Base-by-base conservation (phyloP, 2,888 invertebrate genomes). In the Reticulitermes lucifugus region DNA sequence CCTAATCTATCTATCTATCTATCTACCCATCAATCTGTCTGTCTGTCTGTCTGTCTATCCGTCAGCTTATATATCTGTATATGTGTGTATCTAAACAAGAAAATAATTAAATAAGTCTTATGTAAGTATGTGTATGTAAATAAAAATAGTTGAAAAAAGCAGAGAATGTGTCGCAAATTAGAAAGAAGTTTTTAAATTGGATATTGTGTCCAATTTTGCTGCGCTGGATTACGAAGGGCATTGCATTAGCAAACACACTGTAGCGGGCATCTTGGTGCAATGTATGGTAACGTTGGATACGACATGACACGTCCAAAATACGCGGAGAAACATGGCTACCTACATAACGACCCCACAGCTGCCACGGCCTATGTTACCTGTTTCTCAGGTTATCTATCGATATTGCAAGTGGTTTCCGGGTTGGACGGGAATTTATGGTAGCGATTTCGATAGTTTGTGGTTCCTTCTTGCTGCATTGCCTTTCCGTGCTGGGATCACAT, bases 401-500 rank as follows among this genome's bases (percentile, higher is more conserved):
- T 79, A 79, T 79, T 79, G 79, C 79, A 79, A 55, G 79, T 51
- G 79, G 79, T 46, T 79, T 18, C 51, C 79, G 55, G 79, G 79
- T 79, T 51, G 51, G 51, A 25, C 51, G 22, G 79, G 79, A 79
- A 79, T 79, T 79, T 79, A 79, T 79, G 79, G 46, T 14, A 51
- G 79, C 79, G 79, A 79, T 79, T 79, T 79, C 79, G 51, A 51
- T 79, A 79, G 79, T 79, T 79, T 79, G 79, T 79, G 79, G 79
- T 25, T 79, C 55, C 79, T 79, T 25, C 51, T 79, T 79, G 79
- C 79, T 79, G 79, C 79, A 51, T 79, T 79, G 51, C 79, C 51
- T 77, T 77, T 77, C 43, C 77, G 77, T 77, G 77, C 77, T 77
- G 77, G 77, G 51, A 79, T 79, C 79, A 79, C 79, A 79, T 51